Base-by-base conservation (phyloP, 2,797 vertebrate genomes). In the Falco columbarius region DNA sequence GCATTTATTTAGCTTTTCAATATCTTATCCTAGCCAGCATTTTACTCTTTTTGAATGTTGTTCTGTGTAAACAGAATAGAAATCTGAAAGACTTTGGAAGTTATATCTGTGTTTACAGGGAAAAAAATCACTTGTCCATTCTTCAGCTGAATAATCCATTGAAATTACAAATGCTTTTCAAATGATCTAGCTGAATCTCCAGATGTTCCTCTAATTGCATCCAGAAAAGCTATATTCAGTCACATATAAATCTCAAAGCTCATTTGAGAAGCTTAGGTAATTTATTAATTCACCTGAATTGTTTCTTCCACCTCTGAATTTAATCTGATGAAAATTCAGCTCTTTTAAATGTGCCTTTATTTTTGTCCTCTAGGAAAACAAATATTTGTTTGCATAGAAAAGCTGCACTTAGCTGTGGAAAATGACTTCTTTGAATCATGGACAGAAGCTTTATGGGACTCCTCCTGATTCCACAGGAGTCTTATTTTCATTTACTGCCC, bases 401-500 rank as follows among this genome's bases (percentile, higher is more conserved):
- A 94, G 86, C 71, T 81, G 63, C 70, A 65, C 34, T 95, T 92
- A 92, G 67, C 90, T 90, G 85, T 85, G 77, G 52, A 73, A 85
- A 97, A 94, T 89, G 75, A 59, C 52, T 93, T 56, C 81, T 94
- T 67, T 91, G 93, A 95, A 94, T 95, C 83, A 87, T n/a, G 81
- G 92, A 58, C 75, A 89, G 94, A 87, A 95, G 94, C 87, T 93
- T 96, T 96, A 96, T 96, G 86, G 67, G 75, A 52, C 52, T 92
- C 74, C 92, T 81, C 91, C 77, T 85, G 81, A 96, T 93, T 91
- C 89, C 81, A 54, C 75, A 34, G 81, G 94, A 92, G 72, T 46
- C 87, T 94, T 93, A 91, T 94, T 93, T 96, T 87, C 91, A 86
- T 95, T 96, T 96, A 96, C 72, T 96, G 58, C 89, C 81, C 77